Conservation (phyloP, 2,888 invertebrate genomes). For the Eurytoma californica region DNA sequence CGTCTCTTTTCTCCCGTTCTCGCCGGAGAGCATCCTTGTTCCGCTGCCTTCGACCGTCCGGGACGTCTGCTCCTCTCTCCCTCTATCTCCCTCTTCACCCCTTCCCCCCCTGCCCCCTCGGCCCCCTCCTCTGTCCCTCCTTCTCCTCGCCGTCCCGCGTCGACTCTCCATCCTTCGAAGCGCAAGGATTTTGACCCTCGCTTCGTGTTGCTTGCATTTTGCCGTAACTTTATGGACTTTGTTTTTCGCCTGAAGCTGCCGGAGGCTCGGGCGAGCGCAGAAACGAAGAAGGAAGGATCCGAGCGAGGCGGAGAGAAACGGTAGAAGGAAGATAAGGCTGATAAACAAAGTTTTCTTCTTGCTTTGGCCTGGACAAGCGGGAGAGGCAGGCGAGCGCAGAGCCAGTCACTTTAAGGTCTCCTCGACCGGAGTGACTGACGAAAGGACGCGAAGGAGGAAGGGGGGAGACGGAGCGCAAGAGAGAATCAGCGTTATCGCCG, state of each 20-base stretch:
- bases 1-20: conserved; percentile 36
- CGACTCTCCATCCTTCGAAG: conserved; percentile 67
- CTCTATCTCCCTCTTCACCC: conserved; percentile 37
- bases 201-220: conserved; percentile 73
- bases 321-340: conserved; percentile 67
- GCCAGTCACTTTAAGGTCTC: conserved; percentile 56
- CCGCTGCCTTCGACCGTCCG: conserved; percentile 22
- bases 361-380: conserved; percentile 12
- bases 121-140: conserved; percentile 40
- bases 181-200: conserved; percentile 75
- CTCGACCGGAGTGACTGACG: not conserved
- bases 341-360: conserved; percentile 65
- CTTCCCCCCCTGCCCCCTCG: conserved; percentile 49
- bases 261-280: conserved; percentile 12
- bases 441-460: not conserved
- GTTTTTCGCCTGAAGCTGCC: conserved; percentile 69
- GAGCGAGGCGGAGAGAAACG: conserved; percentile 53
- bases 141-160: conserved; percentile 46
- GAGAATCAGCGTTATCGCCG: conserved; percentile 30
- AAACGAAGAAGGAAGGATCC: conserved; percentile 32
- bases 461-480: not conserved
- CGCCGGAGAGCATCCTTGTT: not conserved
- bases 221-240: conserved; percentile 72
- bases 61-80: conserved; percentile 31
- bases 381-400: conserved; percentile 19